Evolutionary conservation across 2,797 vertebrate genomes (phyloP).

Genomic region (Zenarchopterus dispar): DNA sequence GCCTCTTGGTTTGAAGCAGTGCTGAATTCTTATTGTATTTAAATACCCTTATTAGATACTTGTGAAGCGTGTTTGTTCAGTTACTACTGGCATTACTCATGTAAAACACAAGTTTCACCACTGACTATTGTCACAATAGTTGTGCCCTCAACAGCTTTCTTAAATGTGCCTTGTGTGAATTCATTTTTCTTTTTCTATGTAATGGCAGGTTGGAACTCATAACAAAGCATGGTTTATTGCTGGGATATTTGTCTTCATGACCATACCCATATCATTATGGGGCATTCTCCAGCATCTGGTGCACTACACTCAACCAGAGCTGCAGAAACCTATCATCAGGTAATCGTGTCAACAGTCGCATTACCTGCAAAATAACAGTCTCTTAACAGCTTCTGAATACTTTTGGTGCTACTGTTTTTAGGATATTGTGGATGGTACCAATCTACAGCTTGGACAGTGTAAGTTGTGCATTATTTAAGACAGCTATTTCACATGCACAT

Average conservation of each 20-base stretch:
- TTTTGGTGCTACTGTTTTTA: conserved; percentile 52
- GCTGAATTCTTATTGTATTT: too few relatives aligned
- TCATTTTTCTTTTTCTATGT: conserved; percentile 9
- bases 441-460: conserved; percentile 99
- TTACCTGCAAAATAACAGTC: background rate
- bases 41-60: too few relatives aligned
- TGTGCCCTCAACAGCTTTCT: background rate
- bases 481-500: background rate
- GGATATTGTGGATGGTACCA: conserved; percentile 99
- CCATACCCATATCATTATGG: conserved; percentile 96
- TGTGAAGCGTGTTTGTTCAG: too few relatives aligned
- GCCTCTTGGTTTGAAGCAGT: too few relatives aligned
- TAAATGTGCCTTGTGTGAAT: background rate
- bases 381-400: background rate
- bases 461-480: conserved; percentile 76
- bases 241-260: conserved; percentile 96
- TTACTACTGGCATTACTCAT: too few relatives aligned
- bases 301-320: conserved; percentile 96
- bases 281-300: conserved; percentile 97
- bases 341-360: conserved; percentile 56
- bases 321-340: conserved; percentile 99
- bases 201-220: conserved; percentile 89
- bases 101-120: too few relatives aligned
- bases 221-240: conserved; percentile 99
- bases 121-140: too few relatives aligned